phyloP scores from a whole-genome alignment of 2,888 invertebrate genomes.

The Drosophila multiciliata region DNA sequence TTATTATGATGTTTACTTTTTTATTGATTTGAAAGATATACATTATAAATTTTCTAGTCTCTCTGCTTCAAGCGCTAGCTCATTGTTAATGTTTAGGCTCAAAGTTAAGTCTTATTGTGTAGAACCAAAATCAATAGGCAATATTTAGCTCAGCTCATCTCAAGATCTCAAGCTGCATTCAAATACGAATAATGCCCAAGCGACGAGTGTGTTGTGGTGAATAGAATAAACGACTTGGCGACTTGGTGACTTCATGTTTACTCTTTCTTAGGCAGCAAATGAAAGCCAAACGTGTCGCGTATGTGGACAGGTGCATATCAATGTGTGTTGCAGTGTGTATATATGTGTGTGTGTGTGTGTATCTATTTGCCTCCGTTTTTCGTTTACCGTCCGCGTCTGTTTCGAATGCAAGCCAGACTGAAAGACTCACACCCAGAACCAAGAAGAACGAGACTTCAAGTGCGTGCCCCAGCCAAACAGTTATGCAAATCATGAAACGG shows the following conservation, averaged over 20 bases:
- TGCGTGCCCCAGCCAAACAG: slow-evolving; percentile 68
- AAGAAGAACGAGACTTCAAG: slow-evolving; percentile 45
- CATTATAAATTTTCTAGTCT: background rate
- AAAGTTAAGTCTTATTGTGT: background rate
- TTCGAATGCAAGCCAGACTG: slow-evolving; percentile 57
- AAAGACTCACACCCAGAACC: slow-evolving; percentile 34
- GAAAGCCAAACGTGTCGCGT: slow-evolving; percentile 68
- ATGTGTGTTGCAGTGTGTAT: slow-evolving; percentile 37
- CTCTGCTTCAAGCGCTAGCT: background rate
- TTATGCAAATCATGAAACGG: slow-evolving; percentile 72
- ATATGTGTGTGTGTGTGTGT: slow-evolving; percentile 24
- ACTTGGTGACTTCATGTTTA: slow-evolving; percentile 54
- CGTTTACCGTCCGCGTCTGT: slow-evolving; percentile 52
- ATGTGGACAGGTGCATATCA: slow-evolving; percentile 72
- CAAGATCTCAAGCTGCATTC: slow-evolving; percentile 1
- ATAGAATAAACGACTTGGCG: slow-evolving; percentile 42
- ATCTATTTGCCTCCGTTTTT: slow-evolving; percentile 67
- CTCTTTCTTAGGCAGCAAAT: slow-evolving; percentile 67
- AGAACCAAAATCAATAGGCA: background rate
- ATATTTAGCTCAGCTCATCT: background rate
- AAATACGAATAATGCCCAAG: slow-evolving; percentile 2
- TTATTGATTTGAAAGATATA: background rate
- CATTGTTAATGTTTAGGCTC: background rate
- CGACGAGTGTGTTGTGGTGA: slow-evolving; percentile 27
- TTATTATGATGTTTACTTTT: background rate